Evolutionary conservation across 2,888 invertebrate species (phyloP).

Genomic region (Cryptocephalus moraei): DNA sequence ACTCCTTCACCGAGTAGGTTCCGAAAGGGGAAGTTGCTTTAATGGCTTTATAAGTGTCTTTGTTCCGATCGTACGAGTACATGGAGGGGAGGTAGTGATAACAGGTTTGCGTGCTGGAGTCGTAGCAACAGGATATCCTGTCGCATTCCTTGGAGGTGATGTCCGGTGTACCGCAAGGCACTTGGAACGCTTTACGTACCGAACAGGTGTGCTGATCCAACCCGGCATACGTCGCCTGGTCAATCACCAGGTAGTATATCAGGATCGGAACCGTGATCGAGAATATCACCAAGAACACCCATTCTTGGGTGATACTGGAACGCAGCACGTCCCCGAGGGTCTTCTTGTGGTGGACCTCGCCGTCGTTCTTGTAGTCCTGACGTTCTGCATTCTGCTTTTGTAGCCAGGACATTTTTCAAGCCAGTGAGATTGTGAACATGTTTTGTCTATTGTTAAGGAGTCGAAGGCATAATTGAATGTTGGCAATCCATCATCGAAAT

Average conservation of each 20-base stretch:
- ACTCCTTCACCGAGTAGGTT: constrained; percentile 8
- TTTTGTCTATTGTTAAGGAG: no score
- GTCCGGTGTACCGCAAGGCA: constrained; percentile 27
- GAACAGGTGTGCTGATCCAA: constrained; percentile 20
- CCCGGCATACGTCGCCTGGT: constrained; percentile 2
- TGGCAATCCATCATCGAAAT: no score
- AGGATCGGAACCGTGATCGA: constrained; percentile 19
- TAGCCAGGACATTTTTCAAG: background rate
- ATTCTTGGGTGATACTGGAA: constrained; percentile 9
- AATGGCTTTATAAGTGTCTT: constrained; percentile 6
- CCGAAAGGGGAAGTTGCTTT: constrained; percentile 19
- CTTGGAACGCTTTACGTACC: constrained; percentile 23
- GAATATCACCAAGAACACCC: constrained; percentile 14
- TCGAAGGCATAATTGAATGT: no score
- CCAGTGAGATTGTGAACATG: no score
- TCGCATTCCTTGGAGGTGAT: constrained; percentile 22
- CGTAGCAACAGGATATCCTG: constrained; percentile 27
- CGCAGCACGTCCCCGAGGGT: background rate
- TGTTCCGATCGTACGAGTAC: constrained; percentile 23
- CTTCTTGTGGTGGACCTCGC: background rate
- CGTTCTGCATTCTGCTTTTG: background rate
- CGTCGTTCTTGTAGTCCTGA: background rate
- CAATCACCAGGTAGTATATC: constrained; percentile 20
- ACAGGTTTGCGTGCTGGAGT: constrained; percentile 22
- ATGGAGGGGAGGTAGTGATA: constrained; percentile 32